These are phyloP conservation scores for Pelochelys cantorii DNA, from an alignment of 2,797 vertebrate genomes.

Conservation along the genomic window DNA sequence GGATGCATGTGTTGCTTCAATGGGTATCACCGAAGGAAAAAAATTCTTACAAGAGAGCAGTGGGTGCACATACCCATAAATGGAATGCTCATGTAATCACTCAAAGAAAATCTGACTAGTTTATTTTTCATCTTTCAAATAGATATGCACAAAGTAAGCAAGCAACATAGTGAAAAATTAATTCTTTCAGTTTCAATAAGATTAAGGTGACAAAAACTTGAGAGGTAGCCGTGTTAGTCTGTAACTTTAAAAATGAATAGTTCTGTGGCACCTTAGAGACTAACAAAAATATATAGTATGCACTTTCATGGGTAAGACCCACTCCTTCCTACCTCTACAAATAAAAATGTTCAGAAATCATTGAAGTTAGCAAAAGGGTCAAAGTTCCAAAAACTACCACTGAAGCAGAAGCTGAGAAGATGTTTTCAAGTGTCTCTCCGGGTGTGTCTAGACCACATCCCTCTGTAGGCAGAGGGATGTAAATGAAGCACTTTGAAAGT, in stretches of 20 bases:
- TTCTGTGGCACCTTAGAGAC: no score
- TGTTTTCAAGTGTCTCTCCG: not conserved
- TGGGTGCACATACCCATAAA: not conserved
- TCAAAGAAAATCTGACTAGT: not conserved
- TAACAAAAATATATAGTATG: no score
- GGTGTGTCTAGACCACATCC: no score
- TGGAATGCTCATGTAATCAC: not conserved
- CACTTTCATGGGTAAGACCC: no score
- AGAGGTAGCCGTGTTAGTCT: no score
- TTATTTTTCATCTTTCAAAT: not conserved
- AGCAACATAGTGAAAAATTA: not conserved
- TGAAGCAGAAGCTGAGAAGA: not conserved
- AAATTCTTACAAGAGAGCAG: not conserved
- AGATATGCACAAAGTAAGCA: not conserved
- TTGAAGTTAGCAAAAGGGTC: not conserved
- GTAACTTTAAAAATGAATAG: no score
- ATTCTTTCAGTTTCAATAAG: not conserved
- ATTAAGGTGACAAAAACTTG: not conserved
- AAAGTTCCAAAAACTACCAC: not conserved
- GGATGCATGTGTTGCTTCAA: not conserved
- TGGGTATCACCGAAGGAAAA: not conserved
- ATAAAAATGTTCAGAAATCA: not conserved
- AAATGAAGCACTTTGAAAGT: no score
- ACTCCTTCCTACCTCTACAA: not conserved
- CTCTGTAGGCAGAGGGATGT: no score